phyloP scores from a whole-genome alignment of 1,140 invertebrate genomes.

The Drosophila sp. region DNA sequence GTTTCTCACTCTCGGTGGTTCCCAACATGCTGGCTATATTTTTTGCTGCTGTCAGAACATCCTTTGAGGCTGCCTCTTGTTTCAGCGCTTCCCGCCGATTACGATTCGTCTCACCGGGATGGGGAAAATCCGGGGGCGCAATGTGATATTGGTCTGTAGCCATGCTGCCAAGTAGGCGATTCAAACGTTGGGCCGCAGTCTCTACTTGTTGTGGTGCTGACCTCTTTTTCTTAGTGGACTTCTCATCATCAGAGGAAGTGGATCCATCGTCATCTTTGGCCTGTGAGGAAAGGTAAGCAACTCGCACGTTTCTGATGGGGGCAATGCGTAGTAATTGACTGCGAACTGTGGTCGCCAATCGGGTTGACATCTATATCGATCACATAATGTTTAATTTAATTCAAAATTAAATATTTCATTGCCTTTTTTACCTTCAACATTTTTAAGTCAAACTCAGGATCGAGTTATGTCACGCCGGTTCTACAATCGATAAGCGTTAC shows the following conservation, averaged over 20 bases:
- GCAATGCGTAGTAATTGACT: slow-evolving; percentile 56
- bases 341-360: not conserved
- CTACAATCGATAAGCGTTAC: not conserved
- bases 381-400: not conserved
- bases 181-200: slow-evolving; percentile 68
- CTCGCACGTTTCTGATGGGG: slow-evolving; percentile 63
- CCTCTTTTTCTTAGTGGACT: slow-evolving; percentile 45
- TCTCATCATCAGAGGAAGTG: slow-evolving; percentile 71
- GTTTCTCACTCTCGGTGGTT: slow-evolving; percentile 85
- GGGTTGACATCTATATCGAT: not conserved
- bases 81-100: slow-evolving; percentile 57
- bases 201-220: slow-evolving; percentile 32
- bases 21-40: slow-evolving; percentile 88
- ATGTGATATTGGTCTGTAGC: slow-evolving; percentile 52
- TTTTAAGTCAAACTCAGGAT: not conserved
- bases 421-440: not conserved
- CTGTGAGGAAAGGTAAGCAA: slow-evolving; percentile 47
- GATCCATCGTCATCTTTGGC: slow-evolving; percentile 65
- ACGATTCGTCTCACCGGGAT: slow-evolving; percentile 66
- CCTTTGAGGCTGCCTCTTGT: slow-evolving; percentile 54
- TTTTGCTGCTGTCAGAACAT: slow-evolving; percentile 86
- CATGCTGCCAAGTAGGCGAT: slow-evolving; percentile 72
- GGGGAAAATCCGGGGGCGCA: slow-evolving; percentile 49
- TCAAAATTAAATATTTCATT: not conserved
- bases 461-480: slow-evolving; percentile 5